Percentiles rank a stretch among this genome's conserved stretches.
These are phyloP conservation scores for Macrostomum lignano DNA, from an alignment of 1,140 invertebrate genomes.

Conservation along the genomic window DNA sequence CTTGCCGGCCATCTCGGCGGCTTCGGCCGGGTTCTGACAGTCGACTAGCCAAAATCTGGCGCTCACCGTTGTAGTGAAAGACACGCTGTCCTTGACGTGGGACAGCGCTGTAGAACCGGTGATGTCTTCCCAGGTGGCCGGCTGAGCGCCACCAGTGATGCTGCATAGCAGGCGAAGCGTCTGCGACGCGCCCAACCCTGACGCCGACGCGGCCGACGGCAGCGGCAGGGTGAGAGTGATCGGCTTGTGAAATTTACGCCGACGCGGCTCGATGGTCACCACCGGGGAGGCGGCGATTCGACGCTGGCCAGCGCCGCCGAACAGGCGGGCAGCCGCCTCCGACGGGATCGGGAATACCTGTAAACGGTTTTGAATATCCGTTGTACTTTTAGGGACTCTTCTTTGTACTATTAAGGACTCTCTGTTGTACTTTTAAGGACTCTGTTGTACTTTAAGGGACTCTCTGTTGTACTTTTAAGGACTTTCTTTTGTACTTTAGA, in stretches of 20 bases:
- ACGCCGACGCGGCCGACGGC: slow-evolving; percentile 47
- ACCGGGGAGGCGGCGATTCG: slow-evolving; percentile 81
- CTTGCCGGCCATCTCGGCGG: slow-evolving; percentile 90
- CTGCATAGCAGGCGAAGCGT: slow-evolving; percentile 7
- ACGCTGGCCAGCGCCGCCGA: slow-evolving; percentile 78
- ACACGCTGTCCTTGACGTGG: slow-evolving; percentile 80
- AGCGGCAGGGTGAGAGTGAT: slow-evolving; percentile 81
- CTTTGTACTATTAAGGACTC: too few relatives aligned
- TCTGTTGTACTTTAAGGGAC: too few relatives aligned
- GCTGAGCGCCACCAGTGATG: slow-evolving; percentile 46
- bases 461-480: too few relatives aligned
- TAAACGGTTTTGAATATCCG: too few relatives aligned
- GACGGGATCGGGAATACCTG: too few relatives aligned
- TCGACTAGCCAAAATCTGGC: slow-evolving; percentile 98
- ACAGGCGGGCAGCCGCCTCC: slow-evolving; percentile 61
- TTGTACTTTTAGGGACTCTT: too few relatives aligned
- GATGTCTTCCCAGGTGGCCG: slow-evolving; percentile 91
- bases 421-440: too few relatives aligned
- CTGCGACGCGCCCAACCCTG: not conserved
- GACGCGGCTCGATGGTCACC: slow-evolving; percentile 71
- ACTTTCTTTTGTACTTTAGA: too few relatives aligned
- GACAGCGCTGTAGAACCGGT: slow-evolving; percentile 84
- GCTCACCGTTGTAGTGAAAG: slow-evolving; percentile 83
- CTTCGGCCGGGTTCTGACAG: slow-evolving; percentile 74
- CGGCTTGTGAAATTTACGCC: slow-evolving; percentile 83